A percentile compares a stretch with the other conserved stretches of the same genome.
Conservation (phyloP, 2,797 vertebrate genomes). For the Sebastes diploproa region DNA sequence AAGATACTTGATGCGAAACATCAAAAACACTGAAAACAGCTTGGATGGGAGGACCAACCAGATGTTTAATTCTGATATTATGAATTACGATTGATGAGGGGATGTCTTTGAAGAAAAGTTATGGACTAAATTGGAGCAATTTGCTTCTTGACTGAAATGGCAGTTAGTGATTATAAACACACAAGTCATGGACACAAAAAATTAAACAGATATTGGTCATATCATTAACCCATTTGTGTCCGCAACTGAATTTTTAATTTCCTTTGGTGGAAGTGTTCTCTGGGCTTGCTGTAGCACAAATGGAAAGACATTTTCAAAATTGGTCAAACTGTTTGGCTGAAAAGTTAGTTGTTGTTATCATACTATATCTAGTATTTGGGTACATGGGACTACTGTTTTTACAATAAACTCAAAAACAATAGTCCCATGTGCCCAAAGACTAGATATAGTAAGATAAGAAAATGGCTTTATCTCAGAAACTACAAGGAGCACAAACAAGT, state of each 20-base stretch:
- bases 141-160: conserved; percentile 19
- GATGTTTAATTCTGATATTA: conserved; percentile 55
- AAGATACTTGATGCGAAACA: conserved; percentile 41
- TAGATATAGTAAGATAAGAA: too few species aligned
- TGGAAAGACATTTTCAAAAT: background rate
- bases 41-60: conserved; percentile 50
- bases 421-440: too few species aligned
- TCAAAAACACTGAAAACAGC: conserved; percentile 50
- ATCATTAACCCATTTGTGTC: background rate
- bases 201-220: background rate
- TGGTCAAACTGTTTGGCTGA: too few species aligned
- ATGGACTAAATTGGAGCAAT: conserved; percentile 26
- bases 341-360: too few species aligned
- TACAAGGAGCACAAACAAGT: too few species aligned
- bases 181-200: background rate
- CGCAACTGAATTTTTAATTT: background rate
- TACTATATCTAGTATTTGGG: too few species aligned
- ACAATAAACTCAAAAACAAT: too few species aligned
- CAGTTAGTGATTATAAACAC: conserved; percentile 20
- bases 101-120: conserved; percentile 23
- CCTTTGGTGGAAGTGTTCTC: background rate
- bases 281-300: background rate
- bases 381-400: too few species aligned
- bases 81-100: conserved; percentile 53
- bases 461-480: too few species aligned